phyloP scores from a whole-genome alignment of 2,888 invertebrate genomes.

The Argynnis bischoffii region DNA sequence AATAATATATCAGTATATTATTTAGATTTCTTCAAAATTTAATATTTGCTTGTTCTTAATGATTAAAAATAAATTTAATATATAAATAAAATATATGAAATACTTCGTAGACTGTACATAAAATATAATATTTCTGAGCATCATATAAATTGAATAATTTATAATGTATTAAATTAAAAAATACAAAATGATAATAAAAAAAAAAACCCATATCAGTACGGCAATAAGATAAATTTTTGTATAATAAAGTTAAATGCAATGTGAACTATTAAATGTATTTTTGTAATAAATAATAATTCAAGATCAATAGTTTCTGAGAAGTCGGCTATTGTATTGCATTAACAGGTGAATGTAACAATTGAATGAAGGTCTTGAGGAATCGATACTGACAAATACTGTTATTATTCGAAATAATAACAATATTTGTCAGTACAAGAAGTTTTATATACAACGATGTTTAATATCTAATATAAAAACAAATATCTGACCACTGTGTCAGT shows the following conservation, averaged over 20 bases:
- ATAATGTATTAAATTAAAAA: no score
- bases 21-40: no score
- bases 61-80: no score
- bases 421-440: not conserved
- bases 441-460: no score
- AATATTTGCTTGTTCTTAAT: no score
- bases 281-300: slow-evolving; percentile 31
- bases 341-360: slow-evolving; percentile 34
- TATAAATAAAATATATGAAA: no score
- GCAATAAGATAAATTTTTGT: no score
- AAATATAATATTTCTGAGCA: no score
- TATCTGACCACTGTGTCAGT: no score
- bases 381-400: not conserved
- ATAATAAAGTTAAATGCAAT: not conserved
- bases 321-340: slow-evolving; percentile 28
- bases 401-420: slow-evolving; percentile 5
- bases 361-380: slow-evolving; percentile 36
- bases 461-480: no score
- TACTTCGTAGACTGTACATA: no score
- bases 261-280: slow-evolving; percentile 19
- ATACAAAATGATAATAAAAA: not conserved
- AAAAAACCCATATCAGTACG: not conserved
- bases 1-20: not conserved
- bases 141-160: no score
- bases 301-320: slow-evolving; percentile 34